phyloP scores from a whole-genome alignment of 1,140 invertebrate species.

The Drosophila littoralis region DNA sequence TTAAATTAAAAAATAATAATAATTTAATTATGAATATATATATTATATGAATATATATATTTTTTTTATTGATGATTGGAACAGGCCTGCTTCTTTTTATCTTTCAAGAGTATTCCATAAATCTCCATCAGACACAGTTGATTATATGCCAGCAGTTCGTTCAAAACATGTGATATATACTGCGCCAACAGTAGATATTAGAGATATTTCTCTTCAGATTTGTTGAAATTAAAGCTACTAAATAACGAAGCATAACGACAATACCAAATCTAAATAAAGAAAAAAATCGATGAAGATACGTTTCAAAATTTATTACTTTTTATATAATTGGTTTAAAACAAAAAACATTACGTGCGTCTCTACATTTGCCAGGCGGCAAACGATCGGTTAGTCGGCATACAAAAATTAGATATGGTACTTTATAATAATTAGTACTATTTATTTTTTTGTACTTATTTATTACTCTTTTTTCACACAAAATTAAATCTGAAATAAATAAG shows the following conservation, averaged over 20 bases:
- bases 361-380: constrained; percentile 38
- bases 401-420: constrained; percentile 15
- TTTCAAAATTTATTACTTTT: constrained; percentile 9
- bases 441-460: neutral
- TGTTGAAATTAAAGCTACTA: neutral
- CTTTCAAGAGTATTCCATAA: neutral
- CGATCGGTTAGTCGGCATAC: constrained; percentile 38
- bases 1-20: neutral
- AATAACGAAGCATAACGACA: neutral
- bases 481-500: constrained; percentile 8
- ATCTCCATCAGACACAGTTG: neutral
- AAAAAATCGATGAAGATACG: neutral
- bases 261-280: neutral
- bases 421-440: neutral
- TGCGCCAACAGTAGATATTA: neutral
- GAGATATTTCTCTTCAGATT: neutral
- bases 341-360: constrained; percentile 37
- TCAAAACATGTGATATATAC: neutral
- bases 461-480: constrained; percentile 18
- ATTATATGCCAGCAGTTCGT: too few species aligned
- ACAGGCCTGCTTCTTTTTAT: neutral
- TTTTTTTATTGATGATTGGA: too few species aligned
- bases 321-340: constrained; percentile 18
- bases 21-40: neutral
- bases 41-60: too few species aligned